Conservation (phyloP, 2,888 invertebrate genomes). For the Tenthredo notha region DNA sequence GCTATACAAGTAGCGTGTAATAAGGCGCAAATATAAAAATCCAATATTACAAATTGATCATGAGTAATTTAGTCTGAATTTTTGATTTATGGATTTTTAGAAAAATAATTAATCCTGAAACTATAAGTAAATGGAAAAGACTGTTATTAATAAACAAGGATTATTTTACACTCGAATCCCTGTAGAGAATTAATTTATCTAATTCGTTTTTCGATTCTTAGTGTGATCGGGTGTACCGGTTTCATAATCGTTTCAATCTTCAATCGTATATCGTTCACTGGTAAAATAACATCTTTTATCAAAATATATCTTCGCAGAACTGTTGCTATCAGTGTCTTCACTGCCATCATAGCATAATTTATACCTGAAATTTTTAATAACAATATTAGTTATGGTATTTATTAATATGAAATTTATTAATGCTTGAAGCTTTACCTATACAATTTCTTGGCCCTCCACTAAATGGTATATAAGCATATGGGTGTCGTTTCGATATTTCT, state of each 20-base stretch:
- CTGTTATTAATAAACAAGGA: not conserved
- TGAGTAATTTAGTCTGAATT: not conserved
- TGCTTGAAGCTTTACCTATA: too few relatives aligned
- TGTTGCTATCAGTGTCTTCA: not conserved
- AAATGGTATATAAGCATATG: too few relatives aligned
- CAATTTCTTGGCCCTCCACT: too few relatives aligned
- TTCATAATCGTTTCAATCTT: not conserved
- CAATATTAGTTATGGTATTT: not conserved
- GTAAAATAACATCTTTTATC: not conserved
- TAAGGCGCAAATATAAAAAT: not conserved
- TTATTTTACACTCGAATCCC: not conserved
- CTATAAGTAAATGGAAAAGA: too few relatives aligned
- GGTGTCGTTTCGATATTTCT: too few relatives aligned
- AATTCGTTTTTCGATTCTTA: not conserved
- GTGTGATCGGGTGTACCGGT: not conserved
- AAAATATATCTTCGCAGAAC: slow-evolving; percentile 6
- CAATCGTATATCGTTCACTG: not conserved
- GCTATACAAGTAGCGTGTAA: not conserved
- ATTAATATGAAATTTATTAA: too few relatives aligned
- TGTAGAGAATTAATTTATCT: not conserved
- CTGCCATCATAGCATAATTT: slow-evolving; percentile 23
- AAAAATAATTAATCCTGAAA: too few relatives aligned
- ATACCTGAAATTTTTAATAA: not conserved
- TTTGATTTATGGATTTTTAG: too few relatives aligned
- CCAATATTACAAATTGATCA: too few relatives aligned